Evolutionary conservation across 2,113 vertebrate species (phyloP).

Genomic region (Jacana jacana): DNA sequence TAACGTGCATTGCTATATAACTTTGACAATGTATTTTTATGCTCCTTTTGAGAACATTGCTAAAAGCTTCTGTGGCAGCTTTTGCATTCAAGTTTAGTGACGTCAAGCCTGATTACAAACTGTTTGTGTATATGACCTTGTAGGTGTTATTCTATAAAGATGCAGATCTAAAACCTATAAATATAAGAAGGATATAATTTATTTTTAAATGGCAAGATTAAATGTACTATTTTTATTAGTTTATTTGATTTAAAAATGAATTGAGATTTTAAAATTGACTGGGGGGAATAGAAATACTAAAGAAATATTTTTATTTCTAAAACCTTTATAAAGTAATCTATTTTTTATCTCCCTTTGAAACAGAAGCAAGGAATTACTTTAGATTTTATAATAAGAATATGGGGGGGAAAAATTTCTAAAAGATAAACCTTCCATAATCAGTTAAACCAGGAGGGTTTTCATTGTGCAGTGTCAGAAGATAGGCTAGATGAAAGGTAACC

Average conservation of each 20-base stretch:
- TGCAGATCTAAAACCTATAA: neutral
- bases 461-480: neutral
- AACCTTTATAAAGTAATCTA: neutral
- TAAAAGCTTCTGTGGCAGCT: neutral
- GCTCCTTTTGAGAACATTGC: neutral
- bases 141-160: neutral
- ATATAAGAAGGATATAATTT: neutral
- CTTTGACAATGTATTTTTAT: neutral
- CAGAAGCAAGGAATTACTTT: neutral
- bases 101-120: neutral
- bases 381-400: neutral
- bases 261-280: neutral
- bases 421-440: neutral
- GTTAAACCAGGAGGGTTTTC: neutral
- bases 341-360: neutral
- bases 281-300: neutral
- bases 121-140: neutral
- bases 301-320: neutral
- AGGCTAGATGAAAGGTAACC: neutral
- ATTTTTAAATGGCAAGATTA: neutral
- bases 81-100: neutral
- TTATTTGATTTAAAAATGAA: neutral
- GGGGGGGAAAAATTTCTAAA: neutral
- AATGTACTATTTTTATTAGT: neutral
- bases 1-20: neutral